Conservation (phyloP, 2,888 invertebrate species). For the Philereme transversata region DNA sequence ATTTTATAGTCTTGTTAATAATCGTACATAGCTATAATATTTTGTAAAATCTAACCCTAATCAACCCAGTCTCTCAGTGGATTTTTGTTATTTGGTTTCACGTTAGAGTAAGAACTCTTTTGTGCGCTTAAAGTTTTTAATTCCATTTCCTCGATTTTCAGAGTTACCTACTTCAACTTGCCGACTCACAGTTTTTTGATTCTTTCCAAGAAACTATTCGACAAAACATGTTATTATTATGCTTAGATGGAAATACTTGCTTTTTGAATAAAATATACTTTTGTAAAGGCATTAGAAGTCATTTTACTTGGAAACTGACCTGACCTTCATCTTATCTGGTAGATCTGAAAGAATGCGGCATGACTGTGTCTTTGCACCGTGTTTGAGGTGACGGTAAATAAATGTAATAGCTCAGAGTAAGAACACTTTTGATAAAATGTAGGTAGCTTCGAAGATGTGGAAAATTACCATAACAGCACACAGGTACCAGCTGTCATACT, state of each 20-base stretch:
- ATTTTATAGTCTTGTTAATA: too few relatives aligned
- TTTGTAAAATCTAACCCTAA: too few relatives aligned
- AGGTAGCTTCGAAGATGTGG: too few relatives aligned
- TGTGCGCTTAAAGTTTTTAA: background rate
- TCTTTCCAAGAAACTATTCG: conserved; percentile 15
- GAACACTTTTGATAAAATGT: too few relatives aligned
- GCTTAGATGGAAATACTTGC: conserved; percentile 25
- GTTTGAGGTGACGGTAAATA: conserved; percentile 8
- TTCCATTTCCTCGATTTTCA: background rate
- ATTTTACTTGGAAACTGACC: conserved; percentile 25
- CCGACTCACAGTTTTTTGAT: conserved; percentile 3
- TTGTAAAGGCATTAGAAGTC: conserved; percentile 11
- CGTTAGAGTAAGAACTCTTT: background rate
- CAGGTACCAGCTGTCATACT: too few relatives aligned
- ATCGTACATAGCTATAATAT: too few relatives aligned
- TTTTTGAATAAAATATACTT: conserved; percentile 22
- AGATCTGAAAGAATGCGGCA: conserved; percentile 14
- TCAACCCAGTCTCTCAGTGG: too few relatives aligned
- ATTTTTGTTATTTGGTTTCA: too few relatives aligned
- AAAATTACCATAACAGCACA: too few relatives aligned
- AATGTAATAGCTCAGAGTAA: background rate
- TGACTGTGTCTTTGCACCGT: conserved; percentile 6
- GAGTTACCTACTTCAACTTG: background rate
- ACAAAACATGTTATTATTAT: conserved; percentile 17
- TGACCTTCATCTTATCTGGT: conserved; percentile 21